Percentiles rank a stretch among this genome's conserved stretches.
phyloP scores from a whole-genome alignment of 2,797 vertebrate species.

The Microctenopoma stevenorrisi region DNA sequence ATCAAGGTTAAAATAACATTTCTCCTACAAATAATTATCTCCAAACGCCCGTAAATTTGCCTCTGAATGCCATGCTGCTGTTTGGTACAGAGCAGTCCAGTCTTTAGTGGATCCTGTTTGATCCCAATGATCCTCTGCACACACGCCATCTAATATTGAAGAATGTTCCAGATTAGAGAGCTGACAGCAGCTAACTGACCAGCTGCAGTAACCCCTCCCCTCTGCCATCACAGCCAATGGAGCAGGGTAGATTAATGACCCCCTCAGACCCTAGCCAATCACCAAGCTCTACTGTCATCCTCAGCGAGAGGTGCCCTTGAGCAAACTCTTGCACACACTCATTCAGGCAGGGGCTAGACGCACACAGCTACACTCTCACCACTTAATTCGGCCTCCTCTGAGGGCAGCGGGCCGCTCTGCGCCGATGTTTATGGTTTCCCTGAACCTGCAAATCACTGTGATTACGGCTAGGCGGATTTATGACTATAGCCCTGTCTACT shows the following conservation, averaged over 20 bases:
- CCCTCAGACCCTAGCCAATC: conserved; percentile 66
- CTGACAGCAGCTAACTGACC: conserved; percentile 79
- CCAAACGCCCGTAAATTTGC: neutral
- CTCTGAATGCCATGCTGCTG: neutral
- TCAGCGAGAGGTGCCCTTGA: conserved; percentile 72
- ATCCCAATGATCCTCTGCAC: conserved; percentile 41
- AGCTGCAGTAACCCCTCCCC: conserved; percentile 74
- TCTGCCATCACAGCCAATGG: conserved; percentile 73
- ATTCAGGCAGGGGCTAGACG: conserved; percentile 6
- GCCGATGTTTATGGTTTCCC: conserved; percentile 81
- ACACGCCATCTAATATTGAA: conserved; percentile 73
- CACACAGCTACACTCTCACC: conserved; percentile 60
- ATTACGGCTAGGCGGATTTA: conserved; percentile 77
- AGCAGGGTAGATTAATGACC: conserved; percentile 74
- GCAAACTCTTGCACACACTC: conserved; percentile 45
- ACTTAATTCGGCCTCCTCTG: conserved; percentile 74
- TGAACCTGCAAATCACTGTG: conserved; percentile 79
- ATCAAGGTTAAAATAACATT: neutral
- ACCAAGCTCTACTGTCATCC: conserved; percentile 49
- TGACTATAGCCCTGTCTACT: conserved; percentile 58
- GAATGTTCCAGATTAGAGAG: conserved; percentile 76
- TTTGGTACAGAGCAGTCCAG: conserved; percentile 31
- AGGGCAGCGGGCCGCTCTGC: conserved; percentile 63
- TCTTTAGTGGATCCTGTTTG: conserved; percentile 48
- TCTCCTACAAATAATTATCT: conserved; percentile 8